Conservation (phyloP, 2,888 invertebrate genomes). For the Heliconius charithonia region DNA sequence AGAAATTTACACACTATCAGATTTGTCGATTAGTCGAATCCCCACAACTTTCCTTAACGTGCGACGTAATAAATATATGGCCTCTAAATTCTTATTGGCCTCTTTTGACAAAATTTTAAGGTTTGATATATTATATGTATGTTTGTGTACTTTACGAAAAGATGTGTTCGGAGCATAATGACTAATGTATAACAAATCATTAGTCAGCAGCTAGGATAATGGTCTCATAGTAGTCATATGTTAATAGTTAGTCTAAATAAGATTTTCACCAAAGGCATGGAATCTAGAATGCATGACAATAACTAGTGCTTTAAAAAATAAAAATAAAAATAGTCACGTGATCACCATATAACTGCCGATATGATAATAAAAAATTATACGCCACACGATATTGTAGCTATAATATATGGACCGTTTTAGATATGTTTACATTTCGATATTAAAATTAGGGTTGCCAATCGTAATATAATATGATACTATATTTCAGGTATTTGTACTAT, state of each 20-base stretch:
- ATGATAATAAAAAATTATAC: conserved; percentile 26
- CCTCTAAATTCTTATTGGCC: neutral
- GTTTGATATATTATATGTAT: neutral
- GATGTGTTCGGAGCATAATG: conserved; percentile 14
- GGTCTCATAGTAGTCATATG: conserved; percentile 67
- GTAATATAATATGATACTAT: neutral
- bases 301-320: conserved; percentile 73
- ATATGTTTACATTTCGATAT: conserved; percentile 40
- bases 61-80: neutral
- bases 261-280: conserved; percentile 45
- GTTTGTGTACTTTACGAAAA: conserved; percentile 12
- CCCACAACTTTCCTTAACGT: neutral
- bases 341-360: conserved; percentile 29
- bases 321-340: conserved; percentile 47
- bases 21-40: no score
- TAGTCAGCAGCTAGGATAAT: conserved; percentile 54
- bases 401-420: conserved; percentile 48
- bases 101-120: neutral
- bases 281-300: conserved; percentile 80
- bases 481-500: no score
- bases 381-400: conserved; percentile 34
- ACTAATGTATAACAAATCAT: conserved; percentile 3
- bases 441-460: neutral
- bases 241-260: conserved; percentile 40
- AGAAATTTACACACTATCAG: no score